Evolutionary conservation across 2,113 vertebrate genomes (phyloP).

Genomic region (Cacatua alba): DNA sequence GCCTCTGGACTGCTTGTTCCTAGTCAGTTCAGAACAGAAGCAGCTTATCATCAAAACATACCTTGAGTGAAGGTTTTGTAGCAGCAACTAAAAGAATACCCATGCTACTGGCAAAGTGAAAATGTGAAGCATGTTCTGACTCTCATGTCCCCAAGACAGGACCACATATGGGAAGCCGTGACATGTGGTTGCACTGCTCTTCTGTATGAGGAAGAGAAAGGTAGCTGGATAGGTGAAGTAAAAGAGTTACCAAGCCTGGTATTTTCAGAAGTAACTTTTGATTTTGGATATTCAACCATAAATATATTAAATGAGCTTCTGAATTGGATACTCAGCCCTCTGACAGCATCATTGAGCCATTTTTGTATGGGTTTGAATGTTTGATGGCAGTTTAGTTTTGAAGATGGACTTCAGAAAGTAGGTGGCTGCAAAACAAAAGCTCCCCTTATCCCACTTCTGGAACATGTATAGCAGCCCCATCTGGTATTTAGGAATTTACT

Average conservation of each 20-base stretch:
- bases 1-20: not conserved
- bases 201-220: not conserved
- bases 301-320: not conserved
- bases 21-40: not conserved
- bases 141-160: not conserved
- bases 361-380: not conserved
- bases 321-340: not conserved
- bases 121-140: not conserved
- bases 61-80: not conserved
- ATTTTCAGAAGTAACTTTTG: not conserved
- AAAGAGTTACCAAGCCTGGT: not conserved
- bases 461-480: not conserved
- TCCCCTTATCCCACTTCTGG: not conserved
- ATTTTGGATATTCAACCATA: not conserved
- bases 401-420: not conserved
- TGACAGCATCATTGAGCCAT: not conserved
- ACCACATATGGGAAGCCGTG: not conserved
- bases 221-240: not conserved
- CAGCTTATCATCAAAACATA: not conserved
- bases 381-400: not conserved
- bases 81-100: not conserved
- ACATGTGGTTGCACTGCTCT: not conserved
- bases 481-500: constrained; percentile 39
- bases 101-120: not conserved
- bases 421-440: not conserved